A percentile compares a stretch with the other conserved stretches of the same genome.
These are phyloP conservation scores for Neostethus bicornis DNA, from an alignment of 2,797 vertebrate genomes.

Conservation along the genomic window DNA sequence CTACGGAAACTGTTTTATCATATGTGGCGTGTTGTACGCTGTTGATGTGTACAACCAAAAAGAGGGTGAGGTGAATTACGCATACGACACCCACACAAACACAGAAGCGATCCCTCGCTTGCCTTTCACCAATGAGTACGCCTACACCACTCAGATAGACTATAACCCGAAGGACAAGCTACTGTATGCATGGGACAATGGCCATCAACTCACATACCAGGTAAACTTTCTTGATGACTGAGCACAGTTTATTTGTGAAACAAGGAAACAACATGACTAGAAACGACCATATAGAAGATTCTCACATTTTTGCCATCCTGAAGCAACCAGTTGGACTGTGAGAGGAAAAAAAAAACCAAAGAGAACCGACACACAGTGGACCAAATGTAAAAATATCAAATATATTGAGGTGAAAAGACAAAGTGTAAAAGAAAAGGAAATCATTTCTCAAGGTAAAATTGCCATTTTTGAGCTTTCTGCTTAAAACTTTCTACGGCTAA, in stretches of 20 bases:
- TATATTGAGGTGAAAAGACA: conserved; percentile 29
- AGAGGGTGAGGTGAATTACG: conserved; percentile 91
- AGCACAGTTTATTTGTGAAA: conserved; percentile 49
- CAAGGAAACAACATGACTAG: conserved; percentile 29
- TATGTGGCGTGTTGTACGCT: conserved; percentile 94
- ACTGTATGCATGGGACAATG: conserved; percentile 97
- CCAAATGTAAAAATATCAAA: conserved; percentile 36
- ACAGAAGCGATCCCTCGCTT: conserved; percentile 88
- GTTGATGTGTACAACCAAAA: conserved; percentile 90
- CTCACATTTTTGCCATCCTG: conserved; percentile 47
- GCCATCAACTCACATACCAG: conserved; percentile 91
- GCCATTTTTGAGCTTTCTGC: neutral
- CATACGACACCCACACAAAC: conserved; percentile 95
- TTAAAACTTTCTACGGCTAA: too few species aligned
- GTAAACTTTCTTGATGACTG: conserved; percentile 90
- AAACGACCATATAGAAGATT: conserved; percentile 20
- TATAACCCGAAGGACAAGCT: conserved; percentile 97
- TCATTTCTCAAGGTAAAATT: conserved; percentile 56
- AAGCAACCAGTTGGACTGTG: conserved; percentile 51
- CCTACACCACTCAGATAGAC: conserved; percentile 95
- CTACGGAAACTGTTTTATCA: conserved; percentile 96
- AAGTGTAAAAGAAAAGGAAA: conserved; percentile 29
- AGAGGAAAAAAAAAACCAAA: too few species aligned
- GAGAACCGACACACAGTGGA: conserved; percentile 55
- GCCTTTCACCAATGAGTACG: conserved; percentile 89